Conservation (phyloP, 2,888 invertebrate genomes). For the Drosophila longiperda region DNA sequence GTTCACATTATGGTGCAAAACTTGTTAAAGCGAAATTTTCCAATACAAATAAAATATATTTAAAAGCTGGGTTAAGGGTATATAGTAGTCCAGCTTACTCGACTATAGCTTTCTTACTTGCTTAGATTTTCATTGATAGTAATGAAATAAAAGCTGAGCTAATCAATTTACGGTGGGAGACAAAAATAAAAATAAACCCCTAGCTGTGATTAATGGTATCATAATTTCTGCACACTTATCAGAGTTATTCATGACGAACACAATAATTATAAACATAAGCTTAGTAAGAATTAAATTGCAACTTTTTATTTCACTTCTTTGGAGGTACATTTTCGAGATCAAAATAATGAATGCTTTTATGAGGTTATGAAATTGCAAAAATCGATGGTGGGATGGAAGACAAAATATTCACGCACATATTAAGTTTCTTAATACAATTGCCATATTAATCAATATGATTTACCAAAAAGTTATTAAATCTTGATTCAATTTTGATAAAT, state of each 20-base stretch:
- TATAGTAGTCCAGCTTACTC: no score
- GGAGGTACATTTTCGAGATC: background rate
- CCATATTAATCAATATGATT: background rate
- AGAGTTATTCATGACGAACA: constrained; percentile 3
- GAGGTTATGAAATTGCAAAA: background rate
- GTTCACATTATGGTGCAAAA: no score
- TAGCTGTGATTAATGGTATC: constrained; percentile 16
- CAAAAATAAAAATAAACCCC: constrained; percentile 16
- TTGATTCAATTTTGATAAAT: background rate
- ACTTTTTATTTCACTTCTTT: background rate
- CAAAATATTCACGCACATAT: background rate
- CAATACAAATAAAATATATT: no score
- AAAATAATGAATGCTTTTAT: background rate
- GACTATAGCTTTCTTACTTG: no score
- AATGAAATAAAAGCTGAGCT: constrained; percentile 25
- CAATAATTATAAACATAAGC: background rate
- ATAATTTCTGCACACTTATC: constrained; percentile 33
- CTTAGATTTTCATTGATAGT: constrained; percentile 20
- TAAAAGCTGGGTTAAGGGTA: no score
- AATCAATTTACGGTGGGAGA: constrained; percentile 28
- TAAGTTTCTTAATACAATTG: background rate
- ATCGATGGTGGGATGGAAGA: background rate
- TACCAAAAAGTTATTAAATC: background rate
- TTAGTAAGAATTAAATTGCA: background rate
- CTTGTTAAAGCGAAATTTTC: no score